Evolutionary conservation across 2,113 vertebrate species (phyloP).

Genomic region (Sprattus sprattus): DNA sequence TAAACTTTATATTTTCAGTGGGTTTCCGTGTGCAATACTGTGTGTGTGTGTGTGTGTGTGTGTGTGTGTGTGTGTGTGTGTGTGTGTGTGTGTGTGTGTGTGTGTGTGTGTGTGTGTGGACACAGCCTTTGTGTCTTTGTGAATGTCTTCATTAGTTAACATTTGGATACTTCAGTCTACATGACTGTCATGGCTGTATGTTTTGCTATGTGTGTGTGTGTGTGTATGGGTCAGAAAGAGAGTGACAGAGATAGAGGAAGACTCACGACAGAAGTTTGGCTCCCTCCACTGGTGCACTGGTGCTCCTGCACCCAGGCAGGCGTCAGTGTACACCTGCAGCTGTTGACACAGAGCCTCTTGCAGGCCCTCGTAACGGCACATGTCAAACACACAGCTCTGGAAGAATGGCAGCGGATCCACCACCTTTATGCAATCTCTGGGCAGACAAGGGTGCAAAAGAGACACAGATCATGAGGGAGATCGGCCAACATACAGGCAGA

Average conservation of each 20-base stretch:
- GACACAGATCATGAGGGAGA: background rate
- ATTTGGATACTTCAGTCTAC: background rate
- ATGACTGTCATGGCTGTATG: background rate
- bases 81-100: background rate
- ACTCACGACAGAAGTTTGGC: slow-evolving; percentile 77
- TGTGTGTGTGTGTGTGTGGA: background rate
- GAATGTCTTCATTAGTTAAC: background rate
- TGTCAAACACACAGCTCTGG: slow-evolving; percentile 74
- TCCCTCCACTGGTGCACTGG: slow-evolving; percentile 74
- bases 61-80: background rate
- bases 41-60: background rate
- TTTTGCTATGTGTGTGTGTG: background rate
- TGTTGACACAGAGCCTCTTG: slow-evolving; percentile 72
- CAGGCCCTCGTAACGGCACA: slow-evolving; percentile 74
- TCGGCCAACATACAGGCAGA: background rate
- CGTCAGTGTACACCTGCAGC: slow-evolving; percentile 74
- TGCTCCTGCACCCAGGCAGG: slow-evolving; percentile 72
- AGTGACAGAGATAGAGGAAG: background rate
- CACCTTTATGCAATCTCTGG: slow-evolving; percentile 70
- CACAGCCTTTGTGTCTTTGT: too few species aligned
- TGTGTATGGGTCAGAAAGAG: background rate
- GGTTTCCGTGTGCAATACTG: background rate
- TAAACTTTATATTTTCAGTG: background rate
- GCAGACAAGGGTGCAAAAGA: background rate
- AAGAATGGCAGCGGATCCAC: slow-evolving; percentile 71